Evolutionary conservation across 2,888 invertebrate species (phyloP).

Genomic region (Beris morrisii): DNA sequence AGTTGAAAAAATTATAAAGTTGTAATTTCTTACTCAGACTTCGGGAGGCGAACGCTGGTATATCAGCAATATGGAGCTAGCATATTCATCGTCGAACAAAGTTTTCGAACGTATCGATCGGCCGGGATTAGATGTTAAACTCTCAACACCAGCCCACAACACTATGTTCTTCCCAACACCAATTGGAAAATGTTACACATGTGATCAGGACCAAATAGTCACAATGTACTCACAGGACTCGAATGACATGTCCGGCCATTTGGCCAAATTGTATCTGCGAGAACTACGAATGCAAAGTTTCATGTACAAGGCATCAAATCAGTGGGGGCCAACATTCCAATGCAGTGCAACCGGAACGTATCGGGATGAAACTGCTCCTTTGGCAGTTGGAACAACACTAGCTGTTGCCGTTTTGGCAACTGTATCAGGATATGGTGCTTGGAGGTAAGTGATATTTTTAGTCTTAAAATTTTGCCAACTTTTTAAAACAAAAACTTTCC

Average conservation of each 20-base stretch:
- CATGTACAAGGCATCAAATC: slow-evolving; percentile 78
- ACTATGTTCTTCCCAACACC: slow-evolving; percentile 80
- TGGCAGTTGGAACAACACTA: slow-evolving; percentile 80
- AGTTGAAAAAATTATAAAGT: too few relatives aligned
- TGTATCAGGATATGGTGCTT: slow-evolving; percentile 79
- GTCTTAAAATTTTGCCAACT: slow-evolving; percentile 1
- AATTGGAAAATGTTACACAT: slow-evolving; percentile 81
- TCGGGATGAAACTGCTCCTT: slow-evolving; percentile 82
- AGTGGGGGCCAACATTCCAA: slow-evolving; percentile 58
- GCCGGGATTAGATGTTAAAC: slow-evolving; percentile 59
- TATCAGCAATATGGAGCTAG: slow-evolving; percentile 73
- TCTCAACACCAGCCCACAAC: slow-evolving; percentile 62
- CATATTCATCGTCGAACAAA: slow-evolving; percentile 69
- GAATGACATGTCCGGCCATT: slow-evolving; percentile 58
- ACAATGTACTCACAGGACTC: slow-evolving; percentile 62
- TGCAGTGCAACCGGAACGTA: slow-evolving; percentile 59
- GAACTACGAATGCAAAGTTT: slow-evolving; percentile 82
- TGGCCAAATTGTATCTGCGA: slow-evolving; percentile 66
- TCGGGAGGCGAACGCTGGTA: slow-evolving; percentile 90
- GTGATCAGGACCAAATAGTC: slow-evolving; percentile 69
- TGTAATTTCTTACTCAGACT: slow-evolving; percentile 60
- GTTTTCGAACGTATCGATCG: slow-evolving; percentile 64
- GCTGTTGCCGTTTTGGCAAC: slow-evolving; percentile 81
- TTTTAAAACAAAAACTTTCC: slow-evolving; percentile 32
- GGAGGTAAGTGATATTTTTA: slow-evolving; percentile 48